These are phyloP conservation scores for Dendrolimus houi DNA, from an alignment of 2,888 invertebrate species.

Conservation along the genomic window DNA sequence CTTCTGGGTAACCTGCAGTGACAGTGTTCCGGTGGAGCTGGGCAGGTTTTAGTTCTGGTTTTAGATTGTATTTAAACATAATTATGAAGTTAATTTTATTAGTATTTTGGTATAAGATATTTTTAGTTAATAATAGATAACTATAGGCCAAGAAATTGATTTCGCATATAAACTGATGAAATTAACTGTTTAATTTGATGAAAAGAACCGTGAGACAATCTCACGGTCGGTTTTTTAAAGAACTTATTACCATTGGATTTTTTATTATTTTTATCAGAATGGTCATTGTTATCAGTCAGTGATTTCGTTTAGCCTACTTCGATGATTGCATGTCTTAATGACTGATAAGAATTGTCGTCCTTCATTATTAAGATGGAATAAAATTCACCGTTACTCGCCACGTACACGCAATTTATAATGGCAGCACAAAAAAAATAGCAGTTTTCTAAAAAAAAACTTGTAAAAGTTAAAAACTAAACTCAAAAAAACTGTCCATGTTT, in stretches of 20 bases:
- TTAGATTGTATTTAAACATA: no score
- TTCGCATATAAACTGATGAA: background rate
- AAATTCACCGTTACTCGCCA: background rate
- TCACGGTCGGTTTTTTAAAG: no score
- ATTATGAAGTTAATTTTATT: no score
- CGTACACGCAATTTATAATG: background rate
- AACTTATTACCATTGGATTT: background rate
- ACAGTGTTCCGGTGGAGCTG: no score
- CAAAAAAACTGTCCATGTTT: no score
- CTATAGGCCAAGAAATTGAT: slow-evolving; percentile 2
- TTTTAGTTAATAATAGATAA: no score
- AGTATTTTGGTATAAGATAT: no score
- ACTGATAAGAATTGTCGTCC: background rate
- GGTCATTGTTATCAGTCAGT: background rate
- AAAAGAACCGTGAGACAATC: background rate
- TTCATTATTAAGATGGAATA: background rate
- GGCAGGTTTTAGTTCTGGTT: no score
- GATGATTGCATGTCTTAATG: background rate
- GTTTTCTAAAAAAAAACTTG: background rate
- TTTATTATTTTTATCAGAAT: background rate
- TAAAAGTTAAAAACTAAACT: background rate
- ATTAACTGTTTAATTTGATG: background rate
- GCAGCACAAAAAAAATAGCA: background rate
- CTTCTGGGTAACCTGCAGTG: no score
- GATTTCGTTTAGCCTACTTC: background rate